Conservation (phyloP, 1,140 invertebrate species). For the Eriosoma lanigerum region DNA sequence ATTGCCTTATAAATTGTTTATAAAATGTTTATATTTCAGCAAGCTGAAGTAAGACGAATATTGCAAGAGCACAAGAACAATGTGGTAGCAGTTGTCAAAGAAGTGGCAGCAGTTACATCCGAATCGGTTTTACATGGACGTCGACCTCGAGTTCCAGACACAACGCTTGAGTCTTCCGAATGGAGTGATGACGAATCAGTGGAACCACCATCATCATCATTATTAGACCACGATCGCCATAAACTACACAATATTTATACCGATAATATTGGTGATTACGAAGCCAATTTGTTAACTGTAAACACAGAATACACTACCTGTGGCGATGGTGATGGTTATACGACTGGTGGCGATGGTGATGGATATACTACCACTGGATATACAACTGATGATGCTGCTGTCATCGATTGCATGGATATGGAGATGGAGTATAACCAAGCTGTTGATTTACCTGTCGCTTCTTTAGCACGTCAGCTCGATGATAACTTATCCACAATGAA, state of each 20-base stretch:
- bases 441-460: not conserved
- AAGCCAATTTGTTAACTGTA: constrained; percentile 66
- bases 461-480: not conserved
- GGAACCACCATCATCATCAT: constrained; percentile 59
- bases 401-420: constrained; percentile 55
- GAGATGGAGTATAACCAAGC: not conserved
- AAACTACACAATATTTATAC: constrained; percentile 57
- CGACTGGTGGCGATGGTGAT: constrained; percentile 63
- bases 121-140: constrained; percentile 52
- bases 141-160: constrained; percentile 59
- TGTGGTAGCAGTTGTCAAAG: constrained; percentile 52
- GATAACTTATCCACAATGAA: constrained; percentile 82
- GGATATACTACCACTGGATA: constrained; percentile 67
- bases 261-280: constrained; percentile 55
- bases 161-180: constrained; percentile 71
- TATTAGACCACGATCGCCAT: constrained; percentile 60
- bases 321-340: constrained; percentile 60
- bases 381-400: constrained; percentile 77
- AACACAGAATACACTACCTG: constrained; percentile 61
- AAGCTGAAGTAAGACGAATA: constrained; percentile 62
- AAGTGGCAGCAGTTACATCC: constrained; percentile 53
- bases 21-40: constrained; percentile 57
- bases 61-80: constrained; percentile 57
- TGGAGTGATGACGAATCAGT: constrained; percentile 72
- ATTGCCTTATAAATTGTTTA: not conserved